Base-by-base conservation (phyloP, 2,888 invertebrate genomes). In the Pollenia labialis region DNA sequence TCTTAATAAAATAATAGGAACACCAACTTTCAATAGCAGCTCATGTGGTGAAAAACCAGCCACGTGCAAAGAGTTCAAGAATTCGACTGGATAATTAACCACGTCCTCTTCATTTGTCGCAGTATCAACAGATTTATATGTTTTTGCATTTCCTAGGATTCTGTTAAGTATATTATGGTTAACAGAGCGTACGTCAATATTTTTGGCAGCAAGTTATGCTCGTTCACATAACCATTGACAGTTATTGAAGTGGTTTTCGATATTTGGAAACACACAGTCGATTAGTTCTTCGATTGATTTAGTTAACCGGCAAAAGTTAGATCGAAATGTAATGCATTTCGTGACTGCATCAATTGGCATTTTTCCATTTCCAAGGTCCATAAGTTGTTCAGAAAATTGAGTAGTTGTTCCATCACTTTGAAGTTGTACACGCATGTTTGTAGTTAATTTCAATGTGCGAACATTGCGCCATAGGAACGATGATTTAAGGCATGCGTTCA, bases 11-110 rank as follows among this genome's bases (percentile, higher is more conserved):
- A 86, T 85, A 16, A 86, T 79, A 0, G 48, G 52, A 16, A 76
- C 64, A 4, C 69, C 79, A 18, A 79, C 46, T 62, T 82, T 82
- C n/a, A 82, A 62, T 68, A 66, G 74, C 12, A 86, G 58, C 58
- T 42, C 23, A 58, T 86, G 82, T 9, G 79, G 82, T 74, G 85
- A 69, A 7, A 79, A 50, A 8, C 82, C 82, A 11, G 85, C 75
- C 40, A 71, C 64, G 50, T 82, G 79, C 52, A 86, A 42, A n/a
- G 85, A 82, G 69, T 86, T 88, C 23, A 88, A 88, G 75, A 88
- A 88, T 54, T 88, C 81, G 16, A 52, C 52, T 14, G 85, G 77
- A 84, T 76, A 76, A 23, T 84, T 75, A 4, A 80, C 69, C 44
- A 44, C 75, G 12, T 66, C 77, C 10, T 71, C 64, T 72, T 58